Evolutionary conservation across 1,140 invertebrate genomes (phyloP), one percentile per base, ranked within the genome.

Genomic region (Bombus sibiricus): DNA sequence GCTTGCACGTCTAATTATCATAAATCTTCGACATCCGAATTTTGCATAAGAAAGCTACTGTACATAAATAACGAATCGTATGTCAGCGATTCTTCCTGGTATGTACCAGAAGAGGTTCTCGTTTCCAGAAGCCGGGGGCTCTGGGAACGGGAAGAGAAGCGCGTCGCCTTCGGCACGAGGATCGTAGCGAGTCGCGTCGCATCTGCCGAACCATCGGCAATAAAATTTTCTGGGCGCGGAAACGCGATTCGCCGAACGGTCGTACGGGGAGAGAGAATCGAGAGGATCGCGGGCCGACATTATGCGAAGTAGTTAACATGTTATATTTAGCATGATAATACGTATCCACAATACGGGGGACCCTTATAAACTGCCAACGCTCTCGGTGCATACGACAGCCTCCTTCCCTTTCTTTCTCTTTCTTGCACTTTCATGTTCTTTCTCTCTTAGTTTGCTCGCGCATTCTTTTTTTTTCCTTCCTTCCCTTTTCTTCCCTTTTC

Each of bases 271-370:
- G 59, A 59, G 69, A 78, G 86, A 86, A 90, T 88, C 89, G 86
- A 90, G 89, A 90, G 89, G 81, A 90, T 90, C 89, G 89, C 86
- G 81, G 47, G 72, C 64, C 68, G 83, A 81, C 92, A 94, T 95
- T 95, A 94, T 94, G 93, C 92, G 92, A 94, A 95, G 94, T 95
- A 95, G 94, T 95, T 95, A 95, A 95, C 94, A 95, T 95, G 95
- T 95, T 95, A 95, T 95, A 95, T 95, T 95, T 95, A 95, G 95
- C 94, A 95, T 95, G 94, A 95, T 95, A 95, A 95, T 94, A 89
- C 93, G 91, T 80, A 93, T 93, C 91, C 91, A 95, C 94, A 95
- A 95, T 92, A 89, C 92, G 57, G 78, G 88, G 90, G 92, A 94
- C 95, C 95, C 95, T 94, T 95, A 95, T 95, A 95, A 95, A 95